Percentiles rank a stretch among this genome's conserved stretches.
These are phyloP conservation scores for Dichetophora obliterata DNA, from an alignment of 2,888 invertebrate genomes.

Conservation along the genomic window DNA sequence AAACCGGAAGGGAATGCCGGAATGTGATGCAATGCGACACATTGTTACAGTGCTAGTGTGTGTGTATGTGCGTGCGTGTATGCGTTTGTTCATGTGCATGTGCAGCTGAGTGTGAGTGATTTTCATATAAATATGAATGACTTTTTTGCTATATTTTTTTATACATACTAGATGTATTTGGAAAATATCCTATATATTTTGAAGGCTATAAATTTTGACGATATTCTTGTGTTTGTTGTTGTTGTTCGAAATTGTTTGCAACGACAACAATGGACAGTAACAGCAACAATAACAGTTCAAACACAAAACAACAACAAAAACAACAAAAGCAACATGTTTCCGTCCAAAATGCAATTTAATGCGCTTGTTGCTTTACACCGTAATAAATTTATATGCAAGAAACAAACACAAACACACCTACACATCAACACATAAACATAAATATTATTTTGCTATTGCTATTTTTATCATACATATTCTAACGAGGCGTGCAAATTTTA, in stretches of 20 bases:
- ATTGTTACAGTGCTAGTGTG: conserved; percentile 10
- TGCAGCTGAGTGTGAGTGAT: conserved; percentile 5
- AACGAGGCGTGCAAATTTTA: not conserved
- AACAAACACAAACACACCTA: not conserved
- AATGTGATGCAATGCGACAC: conserved; percentile 17
- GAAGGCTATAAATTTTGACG: conserved; percentile 15
- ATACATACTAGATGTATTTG: not conserved
- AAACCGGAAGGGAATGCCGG: conserved; percentile 26
- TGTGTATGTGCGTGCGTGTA: not conserved
- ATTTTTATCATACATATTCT: not conserved
- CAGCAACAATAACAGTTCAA: not conserved
- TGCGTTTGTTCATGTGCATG: conserved; percentile 1
- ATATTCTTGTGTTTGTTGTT: conserved; percentile 9
- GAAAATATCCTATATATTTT: conserved; percentile 21
- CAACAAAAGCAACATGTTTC: conserved; percentile 22
- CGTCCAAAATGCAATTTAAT: conserved; percentile 8
- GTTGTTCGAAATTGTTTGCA: not conserved
- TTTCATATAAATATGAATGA: conserved; percentile 35
- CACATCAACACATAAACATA: not conserved
- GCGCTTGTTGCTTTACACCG: conserved; percentile 22
- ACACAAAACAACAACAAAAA: conserved; percentile 4
- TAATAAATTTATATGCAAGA: not conserved
- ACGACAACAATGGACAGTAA: conserved; percentile 1
- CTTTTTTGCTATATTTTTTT: conserved; percentile 27
- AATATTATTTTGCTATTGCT: not conserved